phyloP scores from a whole-genome alignment of 2,797 vertebrate species.

The Pelobates cultripes region DNA sequence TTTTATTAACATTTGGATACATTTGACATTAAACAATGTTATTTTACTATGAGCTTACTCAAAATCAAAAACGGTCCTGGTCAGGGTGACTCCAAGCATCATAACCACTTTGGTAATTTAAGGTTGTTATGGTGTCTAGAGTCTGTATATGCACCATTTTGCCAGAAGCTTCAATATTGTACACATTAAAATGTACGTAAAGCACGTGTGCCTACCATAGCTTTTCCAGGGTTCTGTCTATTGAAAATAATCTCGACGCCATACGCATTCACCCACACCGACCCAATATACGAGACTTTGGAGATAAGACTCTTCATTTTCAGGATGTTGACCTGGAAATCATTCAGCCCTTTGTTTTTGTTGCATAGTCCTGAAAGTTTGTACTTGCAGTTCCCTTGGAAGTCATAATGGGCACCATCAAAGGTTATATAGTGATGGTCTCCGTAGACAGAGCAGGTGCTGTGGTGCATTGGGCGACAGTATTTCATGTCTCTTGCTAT shows the following conservation, averaged over 20 bases:
- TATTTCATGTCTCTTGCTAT: conserved; percentile 64
- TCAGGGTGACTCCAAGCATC: too few species aligned
- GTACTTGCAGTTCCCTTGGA: conserved; percentile 76
- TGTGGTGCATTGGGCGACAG: conserved; percentile 66
- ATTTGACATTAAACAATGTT: too few species aligned
- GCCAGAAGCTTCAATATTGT: too few species aligned
- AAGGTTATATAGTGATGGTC: conserved; percentile 76
- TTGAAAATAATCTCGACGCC: conserved; percentile 18
- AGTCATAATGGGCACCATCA: conserved; percentile 70
- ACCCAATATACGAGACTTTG: conserved; percentile 5
- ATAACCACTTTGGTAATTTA: too few species aligned
- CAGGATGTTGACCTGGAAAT: conserved; percentile 14
- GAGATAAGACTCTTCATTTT: background rate
- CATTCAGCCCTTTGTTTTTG: background rate
- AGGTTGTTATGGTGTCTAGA: too few species aligned
- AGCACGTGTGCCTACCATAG: conserved; percentile 60
- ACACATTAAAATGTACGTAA: background rate
- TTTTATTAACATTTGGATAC: too few species aligned
- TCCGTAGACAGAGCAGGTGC: conserved; percentile 72
- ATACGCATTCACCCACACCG: conserved; percentile 17
- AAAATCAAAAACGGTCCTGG: too few species aligned
- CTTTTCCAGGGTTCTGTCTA: conserved; percentile 37
- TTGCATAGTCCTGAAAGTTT: conserved; percentile 70
- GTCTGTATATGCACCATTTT: too few species aligned
- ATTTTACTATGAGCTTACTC: too few species aligned